Base-by-base conservation (phyloP, 2,797 vertebrate genomes). In the Hemibagrus guttatus region DNA sequence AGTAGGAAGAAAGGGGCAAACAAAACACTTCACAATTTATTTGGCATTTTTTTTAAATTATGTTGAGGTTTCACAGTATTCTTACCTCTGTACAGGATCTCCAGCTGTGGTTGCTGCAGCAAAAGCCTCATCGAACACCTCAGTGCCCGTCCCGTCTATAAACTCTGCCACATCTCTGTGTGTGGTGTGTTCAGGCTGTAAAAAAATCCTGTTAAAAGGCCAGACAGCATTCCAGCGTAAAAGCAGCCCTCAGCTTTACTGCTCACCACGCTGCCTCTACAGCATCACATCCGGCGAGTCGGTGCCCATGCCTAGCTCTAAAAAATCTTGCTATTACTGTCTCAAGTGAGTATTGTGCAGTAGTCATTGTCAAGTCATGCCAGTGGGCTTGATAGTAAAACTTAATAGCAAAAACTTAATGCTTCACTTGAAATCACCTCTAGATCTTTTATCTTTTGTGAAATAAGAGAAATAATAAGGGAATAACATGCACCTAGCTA, bases 141-240 rank as follows among this genome's bases (percentile, higher is more conserved):
- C 69, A 6, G n/a, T 39, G 1, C 28, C 80, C 6, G 17, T 17
- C 31, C 11, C 28, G n/a, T 19, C 78, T 58, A 28, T 72, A 58
- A 64, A 59, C 28, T 4, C 85, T 56, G 21, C 85, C 90, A 17
- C 39, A 76, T 0, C 89, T 23, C 6, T 96, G 91, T 94, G 96
- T 89, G 96, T 97, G 91, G 96, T 95, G 91, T 99, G 98, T 92
- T 96, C 96, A 52, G 94, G 96, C 90, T 99, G 98, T 92, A 98
- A 96, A 93, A 98, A 97, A 95, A 92, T 93, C 90, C 96, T 99
- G 89, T 93, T 97, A 88, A 99, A 98, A 91, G 98, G 98, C 42
- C 98, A 99, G 94, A 99, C 98, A 0, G 98, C 98, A 0, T 99
- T 97, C 94, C 98, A 99, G 95, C 97, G 97, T 91, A 99, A 98